Evolutionary conservation across 2,888 invertebrate genomes (phyloP), one percentile per base, ranked within the genome.

Genomic region (Noctua janthina): DNA sequence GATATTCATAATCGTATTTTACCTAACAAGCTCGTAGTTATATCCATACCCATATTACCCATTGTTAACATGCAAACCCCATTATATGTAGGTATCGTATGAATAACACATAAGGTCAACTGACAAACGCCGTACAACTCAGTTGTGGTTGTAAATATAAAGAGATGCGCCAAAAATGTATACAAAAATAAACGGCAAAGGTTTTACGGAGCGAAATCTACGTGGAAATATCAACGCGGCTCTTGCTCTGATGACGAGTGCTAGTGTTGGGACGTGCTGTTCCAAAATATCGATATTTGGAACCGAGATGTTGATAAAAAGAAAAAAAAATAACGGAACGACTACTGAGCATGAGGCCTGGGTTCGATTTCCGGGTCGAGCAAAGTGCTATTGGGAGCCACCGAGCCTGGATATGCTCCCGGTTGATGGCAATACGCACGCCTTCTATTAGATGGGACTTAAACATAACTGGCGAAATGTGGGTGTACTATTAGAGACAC

Each of bases 121-220:
- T 88, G 88, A 89, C 88, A 91, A 91, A 90, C 91, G 90, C 87
- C 85, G 86, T 87, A 91, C 91, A 91, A 87, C 85, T 86, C 51
- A 92, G 76, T 73, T 95, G 94, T 92, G 92, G 93, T 93, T 92
- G 92, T 93, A 93, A 94, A 95, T 94, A 96, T 94, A 94, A 95
- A 94, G 93, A 94, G 94, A 95, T 94, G 94, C 93, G 93, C 95
- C 94, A 92, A 95, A 95, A 96, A 94, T 94, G 93, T 95, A 94
- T 94, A 96, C 94, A 95, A 95, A 96, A 96, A 96, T 95, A 96
- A 96, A 95, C 93, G 93, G 93, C 92, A 94, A 95, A 95, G 96
- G 95, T 96, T 96, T 96, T 95, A 96, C 96, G 94, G 94, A 96
- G 96, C 95, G 94, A 96, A 96, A 96, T 96, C 96, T 96, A 96